phyloP scores from a whole-genome alignment of 2,888 invertebrate species.

The Rhamphomyia laevipes region DNA sequence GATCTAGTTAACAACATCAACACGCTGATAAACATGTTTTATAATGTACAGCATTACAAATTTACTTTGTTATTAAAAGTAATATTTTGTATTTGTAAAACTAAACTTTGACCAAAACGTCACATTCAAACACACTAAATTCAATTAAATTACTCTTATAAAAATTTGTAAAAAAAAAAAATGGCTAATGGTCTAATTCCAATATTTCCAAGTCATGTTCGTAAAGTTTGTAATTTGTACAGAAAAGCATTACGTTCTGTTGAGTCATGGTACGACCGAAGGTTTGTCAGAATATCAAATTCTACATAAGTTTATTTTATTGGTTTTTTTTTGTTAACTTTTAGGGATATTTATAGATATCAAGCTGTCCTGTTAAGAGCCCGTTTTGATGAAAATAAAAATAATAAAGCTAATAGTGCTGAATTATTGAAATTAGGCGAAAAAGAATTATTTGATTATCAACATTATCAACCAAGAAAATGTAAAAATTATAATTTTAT shows the following conservation, averaged over 20 bases:
- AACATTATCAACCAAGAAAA: constrained; percentile 64
- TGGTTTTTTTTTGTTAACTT: constrained; percentile 18
- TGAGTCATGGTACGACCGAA: constrained; percentile 48
- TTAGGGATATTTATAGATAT: constrained; percentile 66
- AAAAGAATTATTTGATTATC: constrained; percentile 55
- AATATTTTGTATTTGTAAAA: too few relatives aligned
- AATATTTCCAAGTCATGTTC: constrained; percentile 43
- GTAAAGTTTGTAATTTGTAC: constrained; percentile 66
- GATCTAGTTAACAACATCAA: too few relatives aligned
- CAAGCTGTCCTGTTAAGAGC: constrained; percentile 66
- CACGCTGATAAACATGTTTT: too few relatives aligned
- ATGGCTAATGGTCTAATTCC: too few relatives aligned
- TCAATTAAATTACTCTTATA: too few relatives aligned
- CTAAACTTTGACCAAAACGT: too few relatives aligned
- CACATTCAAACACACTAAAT: too few relatives aligned
- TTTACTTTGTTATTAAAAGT: too few relatives aligned
- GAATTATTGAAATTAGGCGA: constrained; percentile 62
- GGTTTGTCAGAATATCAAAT: constrained; percentile 39
- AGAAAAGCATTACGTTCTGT: constrained; percentile 59
- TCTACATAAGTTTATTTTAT: neutral
- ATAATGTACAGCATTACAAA: too few relatives aligned
- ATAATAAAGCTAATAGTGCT: constrained; percentile 62
- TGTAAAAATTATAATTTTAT: constrained; percentile 42
- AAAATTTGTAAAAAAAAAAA: too few relatives aligned
- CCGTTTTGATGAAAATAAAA: constrained; percentile 71